phyloP scores from a whole-genome alignment of 2,888 invertebrate genomes.

The Agonopterix alstromeriana region DNA sequence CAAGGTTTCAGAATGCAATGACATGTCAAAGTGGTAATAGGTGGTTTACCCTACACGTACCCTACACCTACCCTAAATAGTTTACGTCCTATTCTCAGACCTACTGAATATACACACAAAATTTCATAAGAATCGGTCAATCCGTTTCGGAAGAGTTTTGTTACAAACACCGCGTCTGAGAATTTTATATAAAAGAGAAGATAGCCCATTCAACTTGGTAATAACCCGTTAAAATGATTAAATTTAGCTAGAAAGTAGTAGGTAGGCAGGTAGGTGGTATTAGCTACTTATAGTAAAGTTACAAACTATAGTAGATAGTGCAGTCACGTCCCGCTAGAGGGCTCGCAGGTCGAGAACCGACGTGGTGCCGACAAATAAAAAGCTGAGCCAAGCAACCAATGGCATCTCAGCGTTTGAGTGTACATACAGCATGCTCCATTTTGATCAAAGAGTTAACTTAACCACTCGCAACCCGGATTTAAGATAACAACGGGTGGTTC shows the following conservation, averaged over 20 bases:
- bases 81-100: no score
- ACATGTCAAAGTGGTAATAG: no score
- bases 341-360: conserved; percentile 10
- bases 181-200: no score
- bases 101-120: no score
- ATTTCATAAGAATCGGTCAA: no score
- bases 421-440: conserved; percentile 28
- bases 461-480: neutral
- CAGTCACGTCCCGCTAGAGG: conserved; percentile 12
- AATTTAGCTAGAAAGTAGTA: neutral
- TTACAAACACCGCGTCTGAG: no score
- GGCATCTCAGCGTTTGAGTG: conserved; percentile 29
- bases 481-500: no score
- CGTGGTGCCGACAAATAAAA: conserved; percentile 46
- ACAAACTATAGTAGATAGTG: neutral
- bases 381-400: conserved; percentile 44
- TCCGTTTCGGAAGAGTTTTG: no score
- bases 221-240: neutral
- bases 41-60: no score
- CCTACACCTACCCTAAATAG: no score
- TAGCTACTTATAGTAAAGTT: neutral
- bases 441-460: neutral
- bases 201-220: neutral
- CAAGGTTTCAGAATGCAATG: no score
- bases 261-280: no score